Evolutionary conservation across 2,888 invertebrate species (phyloP), one percentile per base, ranked within the genome.

Genomic region (Athripsodes cinereus): DNA sequence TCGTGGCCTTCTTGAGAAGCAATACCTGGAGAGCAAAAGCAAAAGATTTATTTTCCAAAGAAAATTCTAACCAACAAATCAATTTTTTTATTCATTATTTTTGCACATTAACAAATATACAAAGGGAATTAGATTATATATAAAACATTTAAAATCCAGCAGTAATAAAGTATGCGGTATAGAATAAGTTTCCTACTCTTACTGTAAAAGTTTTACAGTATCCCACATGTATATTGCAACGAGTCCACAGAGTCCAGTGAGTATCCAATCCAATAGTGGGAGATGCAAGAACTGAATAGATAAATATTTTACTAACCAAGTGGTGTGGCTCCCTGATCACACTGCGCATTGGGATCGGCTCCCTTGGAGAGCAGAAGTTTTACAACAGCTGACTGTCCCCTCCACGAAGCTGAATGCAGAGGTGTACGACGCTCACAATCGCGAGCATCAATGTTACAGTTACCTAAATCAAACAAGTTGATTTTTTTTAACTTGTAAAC

Each of bases 1-100:
- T 93, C 92, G 69, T 96, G 96, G 0, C 96, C 96, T 72, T 96
- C 96, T 72, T 96, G 96, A 0, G 96, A 92, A 0, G 96, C 96
- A 58, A 97, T 96, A 67, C 95, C 90, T 86, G 66, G 8, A 46
- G n/a, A 13, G 6, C 18, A 46, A 46, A 6, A 31, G 11, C 31
- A 31, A 31, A 31, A 31, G 31, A 11, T 11, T 8, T 31, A 31
- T 31, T 6, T 31, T 31, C 31, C 11, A 31, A 8, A 11, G 31
- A 31, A 31, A 31, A 31, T 8, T 31, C n/a, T n/a, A 11, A 11
- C 31, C 6, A 31, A 11, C 31, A 31, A 31, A 6, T 31, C 31
- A 31, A 8, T 6, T 31, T 11, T 6, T 31, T 31, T 11, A 11
- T 31, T 8, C 8, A 6, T 31, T 31, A 31, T 31, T 31, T n/a